Conservation (phyloP, 2,888 invertebrate genomes). For the Drosophila kanekoi region DNA sequence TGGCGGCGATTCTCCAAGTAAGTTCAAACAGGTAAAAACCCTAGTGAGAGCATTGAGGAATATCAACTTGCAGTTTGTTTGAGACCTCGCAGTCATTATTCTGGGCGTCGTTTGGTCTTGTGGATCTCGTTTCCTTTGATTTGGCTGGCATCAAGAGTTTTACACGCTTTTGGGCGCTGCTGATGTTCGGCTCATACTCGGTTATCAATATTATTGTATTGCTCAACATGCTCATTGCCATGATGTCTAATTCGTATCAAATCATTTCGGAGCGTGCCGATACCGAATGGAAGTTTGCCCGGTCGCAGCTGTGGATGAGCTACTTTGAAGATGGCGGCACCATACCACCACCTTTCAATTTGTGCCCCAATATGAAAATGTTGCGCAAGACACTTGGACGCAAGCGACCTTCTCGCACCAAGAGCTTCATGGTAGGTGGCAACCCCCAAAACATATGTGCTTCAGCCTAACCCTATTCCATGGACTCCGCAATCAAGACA, state of each 20-base stretch:
- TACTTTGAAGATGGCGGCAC: slow-evolving; percentile 97
- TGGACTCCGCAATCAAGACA: slow-evolving; percentile 40
- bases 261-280: slow-evolving; percentile 98
- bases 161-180: slow-evolving; percentile 97
- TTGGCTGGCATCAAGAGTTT: slow-evolving; percentile 97
- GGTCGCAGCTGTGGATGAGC: slow-evolving; percentile 98
- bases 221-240: slow-evolving; percentile 98
- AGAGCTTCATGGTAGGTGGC: slow-evolving; percentile 87
- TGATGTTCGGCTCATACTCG: slow-evolving; percentile 99
- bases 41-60: not conserved
- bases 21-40: slow-evolving; percentile 50
- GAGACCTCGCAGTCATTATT: slow-evolving; percentile 99
- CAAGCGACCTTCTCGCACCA: slow-evolving; percentile 85
- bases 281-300: slow-evolving; percentile 98
- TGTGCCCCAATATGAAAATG: slow-evolving; percentile 94
- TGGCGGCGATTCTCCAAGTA: slow-evolving; percentile 96
- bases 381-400: slow-evolving; percentile 86
- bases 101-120: slow-evolving; percentile 98
- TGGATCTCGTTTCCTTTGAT: slow-evolving; percentile 97
- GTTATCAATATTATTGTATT: slow-evolving; percentile 98
- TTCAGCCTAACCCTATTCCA: slow-evolving; percentile 4
- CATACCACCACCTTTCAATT: slow-evolving; percentile 97
- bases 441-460: not conserved
- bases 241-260: slow-evolving; percentile 99
- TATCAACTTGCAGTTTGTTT: slow-evolving; percentile 90